Evolutionary conservation across 2,888 invertebrate species (phyloP).

Genomic region (Oxycera nigricornis): DNA sequence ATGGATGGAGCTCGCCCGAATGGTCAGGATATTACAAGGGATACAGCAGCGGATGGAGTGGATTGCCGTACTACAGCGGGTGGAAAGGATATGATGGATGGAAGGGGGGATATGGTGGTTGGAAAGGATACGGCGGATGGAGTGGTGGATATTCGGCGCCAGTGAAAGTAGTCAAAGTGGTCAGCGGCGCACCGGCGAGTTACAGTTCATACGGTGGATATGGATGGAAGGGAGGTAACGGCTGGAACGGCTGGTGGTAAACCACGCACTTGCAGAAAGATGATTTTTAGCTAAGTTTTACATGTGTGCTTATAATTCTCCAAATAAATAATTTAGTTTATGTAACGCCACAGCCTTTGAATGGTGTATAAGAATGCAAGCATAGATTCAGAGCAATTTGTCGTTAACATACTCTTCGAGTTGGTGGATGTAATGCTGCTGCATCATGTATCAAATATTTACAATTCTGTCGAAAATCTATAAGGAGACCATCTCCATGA

Average conservation of each 20-base stretch:
- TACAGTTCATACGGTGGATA: background rate
- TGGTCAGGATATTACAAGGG: background rate
- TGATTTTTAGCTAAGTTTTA: too few species aligned
- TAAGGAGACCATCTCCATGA: too few species aligned
- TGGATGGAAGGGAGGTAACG: background rate
- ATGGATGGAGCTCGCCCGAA: background rate
- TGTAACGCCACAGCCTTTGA: too few species aligned
- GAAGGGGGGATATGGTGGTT: conserved; percentile 4
- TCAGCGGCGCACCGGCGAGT: background rate
- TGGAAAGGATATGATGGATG: background rate
- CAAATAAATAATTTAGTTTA: too few species aligned
- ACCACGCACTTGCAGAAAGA: too few species aligned
- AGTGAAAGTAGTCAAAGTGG: background rate
- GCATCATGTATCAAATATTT: too few species aligned
- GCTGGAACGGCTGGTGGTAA: background rate
- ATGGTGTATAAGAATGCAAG: too few species aligned
- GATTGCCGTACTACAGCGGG: background rate
- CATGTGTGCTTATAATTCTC: too few species aligned
- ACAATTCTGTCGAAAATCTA: too few species aligned
- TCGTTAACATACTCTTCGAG: too few species aligned
- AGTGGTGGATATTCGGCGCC: background rate
- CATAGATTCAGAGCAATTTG: too few species aligned
- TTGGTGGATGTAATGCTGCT: too few species aligned
- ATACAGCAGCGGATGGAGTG: background rate
- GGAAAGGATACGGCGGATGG: background rate